Evolutionary conservation across 2,113 vertebrate genomes (phyloP).

Genomic region (Polyodon spathula): DNA sequence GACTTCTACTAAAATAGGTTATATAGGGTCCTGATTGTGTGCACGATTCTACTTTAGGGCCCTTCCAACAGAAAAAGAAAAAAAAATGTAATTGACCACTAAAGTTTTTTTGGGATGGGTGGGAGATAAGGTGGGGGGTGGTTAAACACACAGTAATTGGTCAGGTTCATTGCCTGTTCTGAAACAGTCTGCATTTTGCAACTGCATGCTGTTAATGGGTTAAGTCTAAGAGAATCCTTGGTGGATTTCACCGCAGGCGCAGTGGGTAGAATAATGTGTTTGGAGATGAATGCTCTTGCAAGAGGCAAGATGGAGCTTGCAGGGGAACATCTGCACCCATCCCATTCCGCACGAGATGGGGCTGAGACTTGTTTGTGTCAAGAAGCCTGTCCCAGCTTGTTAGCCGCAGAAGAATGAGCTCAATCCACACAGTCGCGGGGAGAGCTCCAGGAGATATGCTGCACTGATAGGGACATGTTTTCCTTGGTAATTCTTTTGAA

Average conservation of each 20-base stretch:
- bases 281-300: constrained; percentile 81
- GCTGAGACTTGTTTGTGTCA: constrained; percentile 94
- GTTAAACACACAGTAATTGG: too few species aligned
- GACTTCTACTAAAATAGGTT: too few species aligned
- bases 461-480: constrained; percentile 22
- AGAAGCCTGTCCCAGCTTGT: constrained; percentile 78
- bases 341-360: constrained; percentile 79
- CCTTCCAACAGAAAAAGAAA: too few species aligned
- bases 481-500: constrained; percentile 19
- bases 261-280: constrained; percentile 66
- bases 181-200: background rate
- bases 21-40: too few species aligned
- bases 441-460: constrained; percentile 31
- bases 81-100: too few species aligned
- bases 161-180: too few species aligned
- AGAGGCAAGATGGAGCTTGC: constrained; percentile 89
- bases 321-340: constrained; percentile 88
- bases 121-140: too few species aligned
- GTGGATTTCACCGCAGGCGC: constrained; percentile 71
- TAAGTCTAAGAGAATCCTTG: constrained; percentile 49
- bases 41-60: too few species aligned
- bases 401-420: constrained; percentile 56
- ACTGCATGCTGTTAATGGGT: constrained; percentile 28
- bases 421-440: constrained; percentile 49
- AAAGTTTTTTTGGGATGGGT: too few species aligned